Conservation (phyloP, 2,888 invertebrate genomes). For the Pristionchus maxplancki region DNA sequence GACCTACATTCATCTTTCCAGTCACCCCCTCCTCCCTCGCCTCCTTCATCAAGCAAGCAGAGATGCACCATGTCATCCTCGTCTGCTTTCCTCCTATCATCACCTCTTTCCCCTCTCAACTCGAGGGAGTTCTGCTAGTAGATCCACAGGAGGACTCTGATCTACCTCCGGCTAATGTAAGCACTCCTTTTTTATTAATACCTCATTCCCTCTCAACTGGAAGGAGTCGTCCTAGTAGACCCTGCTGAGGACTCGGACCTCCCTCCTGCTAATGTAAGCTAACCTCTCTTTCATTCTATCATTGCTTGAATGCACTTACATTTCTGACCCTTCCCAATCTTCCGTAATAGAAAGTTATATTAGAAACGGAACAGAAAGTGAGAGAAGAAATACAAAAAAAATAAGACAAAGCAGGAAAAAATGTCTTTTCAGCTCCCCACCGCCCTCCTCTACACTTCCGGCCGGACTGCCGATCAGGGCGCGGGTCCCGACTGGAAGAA, state of each 20-base stretch:
- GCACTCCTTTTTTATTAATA: background rate
- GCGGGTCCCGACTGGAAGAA: background rate
- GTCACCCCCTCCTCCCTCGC: background rate
- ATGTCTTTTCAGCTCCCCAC: constrained; percentile 5
- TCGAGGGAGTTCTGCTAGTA: background rate
- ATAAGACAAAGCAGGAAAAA: no score
- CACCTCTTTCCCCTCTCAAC: background rate
- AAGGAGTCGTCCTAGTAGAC: background rate
- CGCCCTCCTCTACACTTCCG: constrained; percentile 26
- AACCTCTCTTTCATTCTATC: background rate
- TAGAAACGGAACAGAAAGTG: no score
- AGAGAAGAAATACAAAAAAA: no score
- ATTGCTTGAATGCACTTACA: no score
- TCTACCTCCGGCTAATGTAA: background rate
- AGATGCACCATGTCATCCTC: constrained; percentile 5
- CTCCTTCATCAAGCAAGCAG: background rate
- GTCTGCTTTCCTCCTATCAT: background rate
- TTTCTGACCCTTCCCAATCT: no score
- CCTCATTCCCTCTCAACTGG: background rate
- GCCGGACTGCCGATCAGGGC: background rate
- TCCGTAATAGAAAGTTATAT: no score
- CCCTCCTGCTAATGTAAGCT: background rate
- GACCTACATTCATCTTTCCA: background rate
- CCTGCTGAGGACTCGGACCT: background rate
- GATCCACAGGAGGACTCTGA: constrained; percentile 17